Conservation (phyloP, 2,113 vertebrate species). For the Ifrita kowaldi region DNA sequence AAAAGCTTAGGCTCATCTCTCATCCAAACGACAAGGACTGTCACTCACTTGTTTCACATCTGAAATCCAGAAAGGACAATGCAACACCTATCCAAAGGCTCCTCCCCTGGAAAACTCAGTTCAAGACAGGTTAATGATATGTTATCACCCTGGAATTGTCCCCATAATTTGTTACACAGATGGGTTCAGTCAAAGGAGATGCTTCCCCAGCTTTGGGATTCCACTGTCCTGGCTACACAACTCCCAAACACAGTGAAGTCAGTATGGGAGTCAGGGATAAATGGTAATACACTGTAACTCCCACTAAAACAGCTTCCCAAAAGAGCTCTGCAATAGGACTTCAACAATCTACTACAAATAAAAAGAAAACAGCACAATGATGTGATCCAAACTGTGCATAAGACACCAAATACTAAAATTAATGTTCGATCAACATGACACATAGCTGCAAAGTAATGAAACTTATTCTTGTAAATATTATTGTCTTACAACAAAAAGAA, state of each 20-base stretch:
- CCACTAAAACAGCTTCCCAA: neutral
- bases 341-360: neutral
- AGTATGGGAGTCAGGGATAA: neutral
- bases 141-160: neutral
- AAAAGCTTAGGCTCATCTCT: neutral
- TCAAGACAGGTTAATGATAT: neutral
- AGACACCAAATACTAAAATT: neutral
- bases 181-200: neutral
- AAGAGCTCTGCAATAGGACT: neutral
- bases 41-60: neutral
- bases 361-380: neutral
- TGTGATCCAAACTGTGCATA: neutral
- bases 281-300: neutral
- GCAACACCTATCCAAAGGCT: constrained; percentile 2
- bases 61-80: neutral
- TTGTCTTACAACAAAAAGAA: neutral
- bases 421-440: rapidly evolving
- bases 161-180: neutral
- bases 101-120: neutral
- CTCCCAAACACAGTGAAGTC: neutral
- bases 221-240: rapidly evolving
- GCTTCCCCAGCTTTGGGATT: neutral
- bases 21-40: neutral
- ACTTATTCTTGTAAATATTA: neutral
- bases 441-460: neutral